Evolutionary conservation across 2,113 vertebrate genomes (phyloP), one percentile per base, ranked within the genome.

Genomic region (Litocranius walleri): DNA sequence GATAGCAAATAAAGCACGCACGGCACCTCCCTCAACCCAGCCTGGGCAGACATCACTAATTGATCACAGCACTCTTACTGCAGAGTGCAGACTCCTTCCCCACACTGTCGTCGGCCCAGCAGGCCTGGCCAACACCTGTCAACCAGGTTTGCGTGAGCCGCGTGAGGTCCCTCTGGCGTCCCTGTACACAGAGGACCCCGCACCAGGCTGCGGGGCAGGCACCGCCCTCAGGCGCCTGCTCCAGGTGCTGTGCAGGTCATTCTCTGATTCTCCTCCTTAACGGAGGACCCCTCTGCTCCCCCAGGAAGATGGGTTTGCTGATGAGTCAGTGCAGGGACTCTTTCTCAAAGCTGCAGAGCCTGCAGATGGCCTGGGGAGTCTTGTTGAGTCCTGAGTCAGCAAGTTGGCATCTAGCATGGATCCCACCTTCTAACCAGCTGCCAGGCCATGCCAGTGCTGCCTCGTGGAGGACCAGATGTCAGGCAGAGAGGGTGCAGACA

Each of bases 241-340:
- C 27, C 3, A 8, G 12, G 1, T 0, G 5, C 36, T 0, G 6
- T 11, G 16, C 2, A 7, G 48, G 64, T 9, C 1, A 2, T 1
- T 40, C 45, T n/a, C 48, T 59, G 86, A 54, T n/a, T 11, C 25
- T 30, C 29, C 33, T 81, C 23, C 1, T 0, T 1, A 78, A 11
- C 19, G 15, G 15, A 9, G 25, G 4, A 12, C 27, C 94, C 59
- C 45, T 45, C 84, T 54, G 96, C 80, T 15, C 36, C 57, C 56
- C 56, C 48, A 19, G 36, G 0, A 13, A 14, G 29, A 50, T 10
- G 29, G 23, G 30, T 56, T 71, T 43, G 13, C 57, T 0, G 8
- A 7, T 0, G 50, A 88, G 71, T 50, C 57, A 8, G n/a, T 2
- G 4, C 2, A 45, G 33, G 14, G 52, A 14, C 25, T 19, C 15